Evolutionary conservation across 2,113 vertebrate species (phyloP).

Genomic region (Panthera tigris): DNA sequence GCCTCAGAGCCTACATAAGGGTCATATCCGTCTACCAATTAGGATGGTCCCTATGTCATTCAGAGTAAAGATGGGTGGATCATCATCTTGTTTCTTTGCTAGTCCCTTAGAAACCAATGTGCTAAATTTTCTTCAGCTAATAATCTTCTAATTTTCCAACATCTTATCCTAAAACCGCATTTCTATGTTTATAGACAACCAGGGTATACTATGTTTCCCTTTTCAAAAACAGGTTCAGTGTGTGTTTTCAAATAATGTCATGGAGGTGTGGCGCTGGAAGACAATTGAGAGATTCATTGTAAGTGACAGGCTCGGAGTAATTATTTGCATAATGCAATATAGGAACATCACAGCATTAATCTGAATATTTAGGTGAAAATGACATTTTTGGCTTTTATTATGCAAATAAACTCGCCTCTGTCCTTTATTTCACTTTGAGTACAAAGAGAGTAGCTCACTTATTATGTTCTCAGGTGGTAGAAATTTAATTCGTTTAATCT

Average conservation of each 20-base stretch:
- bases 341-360: slow-evolving; percentile 15
- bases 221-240: neutral
- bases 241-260: slow-evolving; percentile 47
- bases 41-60: neutral
- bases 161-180: neutral
- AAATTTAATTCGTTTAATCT: slow-evolving; percentile 61
- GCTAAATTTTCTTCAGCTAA: neutral
- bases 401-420: slow-evolving; percentile 34
- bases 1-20: neutral
- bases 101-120: neutral
- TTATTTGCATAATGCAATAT: slow-evolving; percentile 40
- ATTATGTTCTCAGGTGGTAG: slow-evolving; percentile 32
- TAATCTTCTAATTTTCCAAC: neutral
- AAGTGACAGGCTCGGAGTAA: neutral
- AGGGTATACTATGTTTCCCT: neutral
- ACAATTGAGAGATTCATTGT: slow-evolving; percentile 29
- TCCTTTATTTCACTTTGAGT: slow-evolving; percentile 51
- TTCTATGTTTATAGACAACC: neutral
- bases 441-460: neutral
- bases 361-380: slow-evolving; percentile 52
- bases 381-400: slow-evolving; percentile 60
- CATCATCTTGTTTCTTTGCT: neutral
- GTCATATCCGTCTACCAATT: neutral
- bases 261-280: neutral
- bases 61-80: neutral